A percentile compares a stretch with the other conserved stretches of the same genome.
These are phyloP conservation scores for Merluccius polli DNA, from an alignment of 2,797 vertebrate genomes.

Conservation along the genomic window DNA sequence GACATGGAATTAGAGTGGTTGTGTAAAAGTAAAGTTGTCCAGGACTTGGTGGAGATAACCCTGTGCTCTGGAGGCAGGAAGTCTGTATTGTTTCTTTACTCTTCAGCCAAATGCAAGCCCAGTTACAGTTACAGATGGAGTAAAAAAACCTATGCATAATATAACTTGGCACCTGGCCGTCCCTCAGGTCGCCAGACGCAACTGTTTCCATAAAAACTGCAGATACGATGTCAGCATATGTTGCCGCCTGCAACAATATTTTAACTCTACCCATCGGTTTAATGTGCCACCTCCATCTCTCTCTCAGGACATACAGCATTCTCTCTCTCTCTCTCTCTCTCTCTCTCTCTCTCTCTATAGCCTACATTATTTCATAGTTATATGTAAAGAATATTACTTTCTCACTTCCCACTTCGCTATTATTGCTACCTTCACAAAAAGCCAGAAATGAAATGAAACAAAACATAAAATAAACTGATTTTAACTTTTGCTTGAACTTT, in stretches of 20 bases:
- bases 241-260: neutral
- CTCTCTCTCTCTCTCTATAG: neutral
- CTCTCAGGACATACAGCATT: neutral
- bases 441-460: neutral
- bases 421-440: no score
- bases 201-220: no score
- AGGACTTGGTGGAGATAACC: neutral
- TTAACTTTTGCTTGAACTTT: neutral
- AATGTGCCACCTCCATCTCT: slow-evolving; percentile 1
- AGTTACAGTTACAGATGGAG: neutral
- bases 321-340: neutral
- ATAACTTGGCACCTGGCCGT: neutral
- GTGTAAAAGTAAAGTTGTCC: neutral
- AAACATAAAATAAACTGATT: neutral
- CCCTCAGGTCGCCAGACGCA: neutral
- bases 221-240: no score
- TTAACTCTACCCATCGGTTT: neutral
- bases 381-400: neutral
- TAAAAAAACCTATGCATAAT: neutral
- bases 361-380: neutral
- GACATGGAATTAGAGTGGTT: neutral
- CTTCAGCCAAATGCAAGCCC: neutral
- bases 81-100: neutral
- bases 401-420: no score
- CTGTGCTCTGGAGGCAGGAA: neutral